A percentile compares a stretch with the other conserved stretches of the same genome.
These are phyloP conservation scores for Tinea pellionella DNA, from an alignment of 2,888 invertebrate genomes.

Conservation along the genomic window DNA sequence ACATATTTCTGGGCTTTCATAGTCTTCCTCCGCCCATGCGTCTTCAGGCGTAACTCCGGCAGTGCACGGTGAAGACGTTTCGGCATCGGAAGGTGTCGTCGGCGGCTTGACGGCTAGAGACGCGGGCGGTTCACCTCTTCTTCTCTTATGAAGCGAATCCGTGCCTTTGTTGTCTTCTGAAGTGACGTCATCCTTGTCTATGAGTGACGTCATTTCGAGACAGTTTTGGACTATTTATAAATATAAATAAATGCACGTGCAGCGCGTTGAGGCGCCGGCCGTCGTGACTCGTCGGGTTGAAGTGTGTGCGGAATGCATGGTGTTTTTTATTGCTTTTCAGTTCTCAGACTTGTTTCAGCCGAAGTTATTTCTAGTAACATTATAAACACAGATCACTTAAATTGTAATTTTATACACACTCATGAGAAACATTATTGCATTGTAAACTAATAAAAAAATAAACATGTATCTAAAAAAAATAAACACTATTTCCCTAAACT, in stretches of 20 bases:
- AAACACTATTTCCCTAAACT: no score
- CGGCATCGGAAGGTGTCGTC: constrained; percentile 50
- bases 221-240: constrained; percentile 47
- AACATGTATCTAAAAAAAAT: no score
- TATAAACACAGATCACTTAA: no score
- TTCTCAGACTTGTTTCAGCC: constrained; percentile 12
- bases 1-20: constrained; percentile 41
- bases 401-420: no score
- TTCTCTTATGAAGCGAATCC: constrained; percentile 54
- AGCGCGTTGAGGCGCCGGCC: constrained; percentile 24
- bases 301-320: constrained; percentile 49
- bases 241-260: constrained; percentile 60
- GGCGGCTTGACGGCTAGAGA: constrained; percentile 47
- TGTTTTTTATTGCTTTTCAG: constrained; percentile 20
- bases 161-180: constrained; percentile 28
- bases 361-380: background rate
- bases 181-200: constrained; percentile 44
- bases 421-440: no score
- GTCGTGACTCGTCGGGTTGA: constrained; percentile 23
- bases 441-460: no score
- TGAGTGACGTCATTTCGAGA: constrained; percentile 47
- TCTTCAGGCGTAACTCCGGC: constrained; percentile 48
- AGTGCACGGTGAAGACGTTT: constrained; percentile 56
- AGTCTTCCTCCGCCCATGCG: constrained; percentile 38
- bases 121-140: constrained; percentile 54